Base-by-base conservation (phyloP, 2,888 invertebrate species). In the Caenorhabditis sp. region DNA sequence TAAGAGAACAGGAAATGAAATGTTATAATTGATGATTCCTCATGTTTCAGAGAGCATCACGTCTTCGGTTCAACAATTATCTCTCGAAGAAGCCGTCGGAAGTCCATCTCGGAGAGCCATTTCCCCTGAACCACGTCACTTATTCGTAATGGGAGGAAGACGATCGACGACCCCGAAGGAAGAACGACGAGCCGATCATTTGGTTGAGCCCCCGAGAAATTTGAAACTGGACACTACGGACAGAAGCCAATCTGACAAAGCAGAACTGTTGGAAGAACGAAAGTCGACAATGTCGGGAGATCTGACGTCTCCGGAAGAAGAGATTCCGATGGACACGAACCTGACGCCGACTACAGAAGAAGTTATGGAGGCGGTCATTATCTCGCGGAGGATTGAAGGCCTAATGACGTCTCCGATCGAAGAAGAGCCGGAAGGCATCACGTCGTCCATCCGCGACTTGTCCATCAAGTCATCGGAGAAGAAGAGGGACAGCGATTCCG, bases 251-350 rank as follows among this genome's bases (percentile, higher is more conserved):
- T 78, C 78, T 8, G 72, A 72, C 26, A 50, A 56, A 24, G 78
- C 78, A 3, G 76, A 76, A 46, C 65, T 55, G 17, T 13, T 63
- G 4, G 76, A 70, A 22, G 77, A 76, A n/a, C 24, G 71, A 37
- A 71, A 71, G 35, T 77, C 78, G 2, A 72, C 70, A 7, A 43
- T 61, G 56, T 66, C 65, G 7, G 82, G 76, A 8, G 82, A 82
- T 41, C 37, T 82, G 65, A 82, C 82, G 22, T 80, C 80, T 26
- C 76, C 79, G n/a, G 82, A 82, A 68, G 83, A 83, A 53, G 83
- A 83, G 20, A 82, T 83, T 62, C 83, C 83, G 20, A 82, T 83
- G 82, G 82, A 83, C 65, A 82, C 82, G 11, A 76, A 79, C 30
- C 50, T 63, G 59, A 82, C 83, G 20, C 78, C 81, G 9, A 59